Base-by-base conservation (phyloP, 2,113 vertebrate species). In the Poicephalus gulielmi region DNA sequence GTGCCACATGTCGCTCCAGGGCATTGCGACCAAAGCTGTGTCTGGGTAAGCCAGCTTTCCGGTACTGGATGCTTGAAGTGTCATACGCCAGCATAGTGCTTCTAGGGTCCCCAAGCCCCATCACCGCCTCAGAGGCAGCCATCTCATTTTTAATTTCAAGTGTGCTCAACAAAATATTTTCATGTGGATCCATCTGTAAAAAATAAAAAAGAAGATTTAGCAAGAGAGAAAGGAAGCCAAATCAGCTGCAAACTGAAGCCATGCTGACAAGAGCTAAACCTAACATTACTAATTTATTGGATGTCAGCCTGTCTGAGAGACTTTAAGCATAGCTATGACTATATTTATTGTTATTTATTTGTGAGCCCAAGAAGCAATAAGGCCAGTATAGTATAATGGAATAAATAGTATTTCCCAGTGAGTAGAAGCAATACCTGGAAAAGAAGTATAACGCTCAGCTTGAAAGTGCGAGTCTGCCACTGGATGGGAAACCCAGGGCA, bases 131-230 rank as follows among this genome's bases (percentile, higher is more conserved):
- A 0, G 99, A 98, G 13, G 99, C 98, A 16, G 99, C 99, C 99
- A 99, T 99, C 97, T 99, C 99, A 2, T 99, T 99, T 97, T 99
- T 99, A 78, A 99, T 99, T 96, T 99, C 99, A n/a, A 99, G 98
- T 3, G 99, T 99, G 95, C 98, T 99, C 97, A 99, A 97, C 76
- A 99, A 98, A 95, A 99, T 99, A 79, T 99, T 99, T 98, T 99
- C 99, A 41, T 99, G 99, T 5, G 99, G 98, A 75, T 99, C 99
- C 99, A 99, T 99, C 99, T 99, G 97, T 18, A 97, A 96, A 76
- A 74, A 86, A 96, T 13, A 86, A 64, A 94, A 47, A 30, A 23
- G 66, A 8, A 5, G 28, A 35, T 66, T 94, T 64, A 95, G 52
- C 5, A 2, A 81, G 46, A 57, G 68, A 13, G 69, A 85, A 73